A percentile compares a stretch with the other conserved stretches of the same genome.
Evolutionary conservation across 1,140 invertebrate species (phyloP).

Genomic region (Polypedilum pembai): DNA sequence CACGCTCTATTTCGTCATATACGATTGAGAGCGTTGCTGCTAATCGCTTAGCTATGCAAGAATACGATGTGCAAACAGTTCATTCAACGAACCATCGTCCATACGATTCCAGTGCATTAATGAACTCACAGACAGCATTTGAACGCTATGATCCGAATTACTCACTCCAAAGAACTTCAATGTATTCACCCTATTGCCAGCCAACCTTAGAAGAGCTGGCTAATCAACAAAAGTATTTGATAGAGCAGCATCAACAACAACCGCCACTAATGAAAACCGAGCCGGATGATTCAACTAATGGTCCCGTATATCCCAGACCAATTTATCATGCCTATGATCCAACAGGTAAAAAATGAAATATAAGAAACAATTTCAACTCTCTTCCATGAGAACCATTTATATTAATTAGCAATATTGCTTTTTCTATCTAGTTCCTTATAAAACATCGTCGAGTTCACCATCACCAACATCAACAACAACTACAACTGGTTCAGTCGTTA

Average conservation of each 20-base stretch:
- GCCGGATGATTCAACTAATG: constrained; percentile 49
- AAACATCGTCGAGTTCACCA: constrained; percentile 17
- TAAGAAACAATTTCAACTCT: constrained; percentile 41
- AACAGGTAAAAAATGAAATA: constrained; percentile 50
- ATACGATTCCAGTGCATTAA: constrained; percentile 49
- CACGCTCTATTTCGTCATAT: background rate
- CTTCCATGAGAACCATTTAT: constrained; percentile 46
- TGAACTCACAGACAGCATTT: constrained; percentile 51
- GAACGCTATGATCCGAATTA: constrained; percentile 61
- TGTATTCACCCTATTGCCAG: constrained; percentile 50
- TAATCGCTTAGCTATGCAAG: constrained; percentile 47
- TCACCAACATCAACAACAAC: constrained; percentile 37
- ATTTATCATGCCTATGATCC: constrained; percentile 68
- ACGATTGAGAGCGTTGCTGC: constrained; percentile 4
- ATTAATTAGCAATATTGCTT: constrained; percentile 29
- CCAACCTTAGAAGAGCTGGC: constrained; percentile 38
- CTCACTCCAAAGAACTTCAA: constrained; percentile 45
- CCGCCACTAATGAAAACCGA: constrained; percentile 58
- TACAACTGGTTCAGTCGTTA: constrained; percentile 35
- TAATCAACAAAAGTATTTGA: constrained; percentile 51
- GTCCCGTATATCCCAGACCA: constrained; percentile 65
- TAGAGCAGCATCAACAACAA: constrained; percentile 55
- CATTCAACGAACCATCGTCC: constrained; percentile 47
- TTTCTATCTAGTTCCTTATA: background rate
- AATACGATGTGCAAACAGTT: constrained; percentile 32